Base-by-base conservation (phyloP, 1,140 invertebrate genomes). In the Scaptomyza graminum region DNA sequence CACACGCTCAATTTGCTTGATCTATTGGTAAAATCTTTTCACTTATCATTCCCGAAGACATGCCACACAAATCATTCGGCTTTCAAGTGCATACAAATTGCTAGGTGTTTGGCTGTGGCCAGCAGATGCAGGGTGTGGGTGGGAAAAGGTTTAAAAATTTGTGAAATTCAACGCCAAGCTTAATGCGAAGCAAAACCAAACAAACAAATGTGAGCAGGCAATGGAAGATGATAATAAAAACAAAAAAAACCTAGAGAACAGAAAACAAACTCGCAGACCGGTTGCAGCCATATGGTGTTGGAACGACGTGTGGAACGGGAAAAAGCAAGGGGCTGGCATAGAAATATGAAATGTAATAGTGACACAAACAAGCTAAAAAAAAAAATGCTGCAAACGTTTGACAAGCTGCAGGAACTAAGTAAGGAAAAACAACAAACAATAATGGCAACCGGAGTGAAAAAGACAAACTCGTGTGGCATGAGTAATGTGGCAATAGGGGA, bases 311-410 rank as follows among this genome's bases (percentile, higher is more conserved):
- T 57, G 61, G n/a, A 46, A 64, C 34, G 49, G 62, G 43, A 50
- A 16, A 1, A 16, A 16, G 28, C 22, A 37, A 37, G 66, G 31
- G 47, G 43, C 51, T 25, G 41, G 41, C 60, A 65, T 55, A 71
- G 83, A 85, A 81, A 87, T 85, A 87, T 85, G 81, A 87, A 87
- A 87, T 87, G 78, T 78, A 87, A 87, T 82, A 75, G 74, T 78
- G 82, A 78, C 82, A 87, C 82, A 72, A 82, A 87, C 81, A 82
- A 85, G 78, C 78, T 81, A 57, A 80, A 71, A 77, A 18, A 18
- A 18, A 22, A 68, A 84, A 63, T 59, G 73, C 78, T 74, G 62
- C 68, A 31, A 63, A 74, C 74, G 71, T 83, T 83, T 82, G 79
- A 82, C 79, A 82, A 80, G 76, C 76, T 55, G 34, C 47, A 37